A percentile compares a stretch with the other conserved stretches of the same genome.
Evolutionary conservation across 2,888 invertebrate species (phyloP).

Genomic region (Dinocampus coccinellae): DNA sequence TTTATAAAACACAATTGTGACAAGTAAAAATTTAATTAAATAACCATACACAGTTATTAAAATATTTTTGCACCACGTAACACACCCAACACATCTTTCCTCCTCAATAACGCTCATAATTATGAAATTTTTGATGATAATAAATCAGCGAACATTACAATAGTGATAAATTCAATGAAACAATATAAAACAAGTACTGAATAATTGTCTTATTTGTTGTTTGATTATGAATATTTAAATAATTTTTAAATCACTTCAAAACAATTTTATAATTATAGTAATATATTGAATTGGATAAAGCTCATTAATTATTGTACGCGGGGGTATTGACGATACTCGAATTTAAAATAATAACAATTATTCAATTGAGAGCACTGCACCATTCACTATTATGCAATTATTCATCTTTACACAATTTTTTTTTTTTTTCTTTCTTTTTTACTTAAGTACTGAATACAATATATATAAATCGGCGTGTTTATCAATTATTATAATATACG

Average conservation of each 20-base stretch:
- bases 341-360: conserved; percentile 18
- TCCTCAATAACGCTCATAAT: not conserved
- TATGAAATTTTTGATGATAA: not conserved
- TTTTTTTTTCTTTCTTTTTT: conserved; percentile 12
- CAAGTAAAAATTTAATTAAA: not conserved
- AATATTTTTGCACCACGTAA: not conserved
- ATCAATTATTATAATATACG: conserved; percentile 6
- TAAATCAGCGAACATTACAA: not conserved
- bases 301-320: conserved; percentile 29
- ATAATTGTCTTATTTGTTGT: conserved; percentile 17
- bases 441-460: conserved; percentile 56
- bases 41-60: not conserved
- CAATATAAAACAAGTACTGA: conserved; percentile 22
- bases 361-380: conserved; percentile 27
- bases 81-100: not conserved
- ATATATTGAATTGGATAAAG: conserved; percentile 30
- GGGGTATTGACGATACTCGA: conserved; percentile 27
- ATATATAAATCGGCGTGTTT: conserved; percentile 46
- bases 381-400: conserved; percentile 27
- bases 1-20: too few species aligned
- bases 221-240: conserved; percentile 30
- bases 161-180: conserved; percentile 28
- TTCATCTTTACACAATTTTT: conserved; percentile 20
- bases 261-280: conserved; percentile 31
- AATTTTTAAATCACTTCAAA: conserved; percentile 5